Percentiles rank a stretch among this genome's conserved stretches.
These are phyloP conservation scores for Acanthosoma haemorrhoidale DNA, from an alignment of 2,888 invertebrate genomes.

Conservation along the genomic window DNA sequence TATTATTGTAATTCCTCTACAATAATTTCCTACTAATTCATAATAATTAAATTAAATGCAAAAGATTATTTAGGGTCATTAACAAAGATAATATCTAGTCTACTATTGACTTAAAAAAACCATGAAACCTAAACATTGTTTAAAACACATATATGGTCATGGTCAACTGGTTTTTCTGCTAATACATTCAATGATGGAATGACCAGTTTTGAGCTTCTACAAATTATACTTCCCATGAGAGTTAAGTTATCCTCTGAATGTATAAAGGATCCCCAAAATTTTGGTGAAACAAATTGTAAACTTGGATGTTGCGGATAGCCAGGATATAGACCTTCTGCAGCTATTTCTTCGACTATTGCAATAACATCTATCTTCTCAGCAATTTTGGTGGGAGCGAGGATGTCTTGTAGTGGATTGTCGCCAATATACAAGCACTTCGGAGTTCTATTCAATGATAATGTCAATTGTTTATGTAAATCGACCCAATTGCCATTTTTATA, in stretches of 20 bases:
- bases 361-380: constrained; percentile 59
- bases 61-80: too few species aligned
- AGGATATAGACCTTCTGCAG: constrained; percentile 52
- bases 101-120: too few species aligned
- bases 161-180: constrained; percentile 15
- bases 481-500: constrained; percentile 59
- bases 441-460: constrained; percentile 46
- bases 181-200: constrained; percentile 16
- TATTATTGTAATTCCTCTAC: too few species aligned
- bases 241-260: constrained; percentile 15
- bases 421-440: constrained; percentile 65
- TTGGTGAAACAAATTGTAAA: constrained; percentile 18
- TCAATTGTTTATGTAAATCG: constrained; percentile 51
- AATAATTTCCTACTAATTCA: too few species aligned
- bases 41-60: too few species aligned
- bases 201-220: not conserved
- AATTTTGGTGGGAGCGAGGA: constrained; percentile 57
- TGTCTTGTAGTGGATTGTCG: constrained; percentile 72
- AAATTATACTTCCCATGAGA: constrained; percentile 24
- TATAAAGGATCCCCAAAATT: constrained; percentile 33
- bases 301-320: constrained; percentile 15
- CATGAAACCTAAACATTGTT: too few species aligned
- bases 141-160: constrained; percentile 2
- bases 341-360: constrained; percentile 63
- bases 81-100: too few species aligned